These are phyloP conservation scores for Pagetopsis macropterus DNA, from an alignment of 2,797 vertebrate species.

Conservation along the genomic window DNA sequence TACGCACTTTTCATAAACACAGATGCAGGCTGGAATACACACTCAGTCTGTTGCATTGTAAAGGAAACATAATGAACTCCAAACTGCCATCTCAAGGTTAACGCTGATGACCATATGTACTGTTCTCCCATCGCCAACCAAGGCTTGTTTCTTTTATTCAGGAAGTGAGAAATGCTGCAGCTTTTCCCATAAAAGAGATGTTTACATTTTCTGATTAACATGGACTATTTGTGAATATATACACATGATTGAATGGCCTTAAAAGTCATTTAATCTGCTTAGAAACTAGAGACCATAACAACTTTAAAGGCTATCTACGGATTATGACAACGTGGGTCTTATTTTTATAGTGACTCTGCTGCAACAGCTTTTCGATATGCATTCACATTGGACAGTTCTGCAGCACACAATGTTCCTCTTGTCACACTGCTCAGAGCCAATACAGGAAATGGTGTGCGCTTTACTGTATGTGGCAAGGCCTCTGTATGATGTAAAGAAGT, in stretches of 20 bases:
- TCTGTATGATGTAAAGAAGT: not conserved
- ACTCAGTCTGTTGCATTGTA: slow-evolving; percentile 22
- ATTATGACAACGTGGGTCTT: not conserved
- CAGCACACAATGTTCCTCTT: not conserved
- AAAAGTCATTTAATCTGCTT: not conserved
- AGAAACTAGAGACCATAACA: not conserved
- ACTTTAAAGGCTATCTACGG: not conserved
- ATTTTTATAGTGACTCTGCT: not conserved
- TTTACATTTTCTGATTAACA: slow-evolving; percentile 24
- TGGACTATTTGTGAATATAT: not conserved
- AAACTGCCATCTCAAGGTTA: slow-evolving; percentile 58
- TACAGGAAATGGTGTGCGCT: not conserved
- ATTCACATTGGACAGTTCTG: not conserved
- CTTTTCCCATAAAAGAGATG: not conserved
- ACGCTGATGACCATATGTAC: slow-evolving; percentile 38
- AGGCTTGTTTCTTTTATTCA: not conserved
- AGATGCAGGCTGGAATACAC: slow-evolving; percentile 52
- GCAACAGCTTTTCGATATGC: not conserved
- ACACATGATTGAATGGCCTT: not conserved
- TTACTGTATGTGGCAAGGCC: slow-evolving; percentile 3
- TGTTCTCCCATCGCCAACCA: not conserved
- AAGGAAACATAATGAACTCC: slow-evolving; percentile 59
- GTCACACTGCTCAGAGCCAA: not conserved
- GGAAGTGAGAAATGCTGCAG: slow-evolving; percentile 26
- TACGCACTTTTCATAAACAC: slow-evolving; percentile 69